Conservation (phyloP, 92 coral and sea anemone genomes). For the Zoanthus solanderi region DNA sequence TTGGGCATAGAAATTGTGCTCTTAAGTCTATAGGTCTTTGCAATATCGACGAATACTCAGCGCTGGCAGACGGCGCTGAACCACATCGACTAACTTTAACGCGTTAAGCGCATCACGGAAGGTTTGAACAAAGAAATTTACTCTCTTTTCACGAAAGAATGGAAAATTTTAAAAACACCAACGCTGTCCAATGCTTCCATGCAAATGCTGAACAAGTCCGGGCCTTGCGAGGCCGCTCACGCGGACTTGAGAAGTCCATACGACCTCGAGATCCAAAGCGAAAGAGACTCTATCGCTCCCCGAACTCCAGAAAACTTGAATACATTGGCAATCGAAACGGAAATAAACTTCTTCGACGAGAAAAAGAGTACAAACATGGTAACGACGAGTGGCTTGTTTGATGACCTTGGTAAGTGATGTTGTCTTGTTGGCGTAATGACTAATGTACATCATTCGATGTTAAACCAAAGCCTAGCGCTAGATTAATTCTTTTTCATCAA, state of each 20-base stretch:
- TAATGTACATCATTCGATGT: neutral
- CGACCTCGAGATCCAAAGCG: slow-evolving; percentile 47
- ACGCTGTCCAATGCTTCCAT: neutral
- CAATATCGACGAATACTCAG: slow-evolving; percentile 10
- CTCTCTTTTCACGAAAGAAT: slow-evolving; percentile 15
- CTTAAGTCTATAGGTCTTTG: neutral
- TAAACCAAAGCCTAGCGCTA: no score
- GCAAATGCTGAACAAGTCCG: neutral
- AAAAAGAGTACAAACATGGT: slow-evolving; percentile 14
- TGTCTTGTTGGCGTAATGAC: neutral
- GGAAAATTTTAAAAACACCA: slow-evolving; percentile 4
- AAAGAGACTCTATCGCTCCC: slow-evolving; percentile 35
- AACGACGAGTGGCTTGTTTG: slow-evolving; percentile 61
- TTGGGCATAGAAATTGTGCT: neutral
- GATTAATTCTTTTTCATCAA: no score
- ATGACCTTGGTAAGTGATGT: slow-evolving; percentile 57
- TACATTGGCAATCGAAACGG: slow-evolving; percentile 53
- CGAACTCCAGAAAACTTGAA: slow-evolving; percentile 16
- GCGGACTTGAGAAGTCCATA: slow-evolving; percentile 13
- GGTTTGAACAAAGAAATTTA: slow-evolving; percentile 53
- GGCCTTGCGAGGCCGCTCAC: slow-evolving; percentile 32
- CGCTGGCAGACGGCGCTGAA: slow-evolving; percentile 71
- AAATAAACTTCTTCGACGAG: slow-evolving; percentile 45
- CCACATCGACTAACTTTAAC: slow-evolving; percentile 46
- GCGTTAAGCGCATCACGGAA: slow-evolving; percentile 82